These are phyloP conservation scores for Vimba vimba DNA, from an alignment of 2,113 vertebrate genomes.

Conservation along the genomic window DNA sequence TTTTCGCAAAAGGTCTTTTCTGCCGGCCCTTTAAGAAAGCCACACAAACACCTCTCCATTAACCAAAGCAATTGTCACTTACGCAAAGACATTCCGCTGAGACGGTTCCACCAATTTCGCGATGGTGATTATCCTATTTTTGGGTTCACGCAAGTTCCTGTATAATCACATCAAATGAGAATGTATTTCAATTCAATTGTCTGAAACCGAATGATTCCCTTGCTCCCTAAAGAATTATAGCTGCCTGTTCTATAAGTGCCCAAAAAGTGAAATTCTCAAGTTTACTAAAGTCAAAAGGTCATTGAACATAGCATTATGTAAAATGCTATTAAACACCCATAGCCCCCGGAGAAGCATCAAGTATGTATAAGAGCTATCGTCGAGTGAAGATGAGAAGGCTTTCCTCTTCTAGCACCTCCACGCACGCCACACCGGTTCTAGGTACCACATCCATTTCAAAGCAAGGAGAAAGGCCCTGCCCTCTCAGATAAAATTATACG, in stretches of 20 bases:
- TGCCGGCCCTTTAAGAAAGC: slow-evolving; percentile 5
- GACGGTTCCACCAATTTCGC: slow-evolving; percentile 2
- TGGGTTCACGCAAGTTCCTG: slow-evolving; percentile 21
- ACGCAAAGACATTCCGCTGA: background rate
- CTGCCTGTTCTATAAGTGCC: background rate
- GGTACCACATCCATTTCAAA: slow-evolving; percentile 45
- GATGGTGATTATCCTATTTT: slow-evolving; percentile 24
- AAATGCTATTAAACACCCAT: slow-evolving; percentile 29
- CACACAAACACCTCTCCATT: slow-evolving; percentile 37
- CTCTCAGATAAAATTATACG: slow-evolving; percentile 57
- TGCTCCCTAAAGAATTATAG: background rate
- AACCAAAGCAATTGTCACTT: slow-evolving; percentile 31
- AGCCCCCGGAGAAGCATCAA: slow-evolving; percentile 1
- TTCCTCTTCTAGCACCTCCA: slow-evolving; percentile 1
- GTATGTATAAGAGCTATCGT: background rate
- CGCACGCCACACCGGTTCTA: background rate
- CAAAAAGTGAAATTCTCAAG: slow-evolving; percentile 2
- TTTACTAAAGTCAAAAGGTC: slow-evolving; percentile 28
- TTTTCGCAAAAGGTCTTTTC: background rate
- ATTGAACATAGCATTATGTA: slow-evolving; percentile 5
- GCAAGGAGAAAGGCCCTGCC: slow-evolving; percentile 50
- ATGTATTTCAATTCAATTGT: slow-evolving; percentile 26
- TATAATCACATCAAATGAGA: slow-evolving; percentile 37
- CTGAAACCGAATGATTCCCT: background rate
- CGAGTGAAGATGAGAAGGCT: slow-evolving; percentile 35